Evolutionary conservation across 2,888 invertebrate genomes (phyloP), one percentile per base, ranked within the genome.

Genomic region (Drosophila rellima): DNA sequence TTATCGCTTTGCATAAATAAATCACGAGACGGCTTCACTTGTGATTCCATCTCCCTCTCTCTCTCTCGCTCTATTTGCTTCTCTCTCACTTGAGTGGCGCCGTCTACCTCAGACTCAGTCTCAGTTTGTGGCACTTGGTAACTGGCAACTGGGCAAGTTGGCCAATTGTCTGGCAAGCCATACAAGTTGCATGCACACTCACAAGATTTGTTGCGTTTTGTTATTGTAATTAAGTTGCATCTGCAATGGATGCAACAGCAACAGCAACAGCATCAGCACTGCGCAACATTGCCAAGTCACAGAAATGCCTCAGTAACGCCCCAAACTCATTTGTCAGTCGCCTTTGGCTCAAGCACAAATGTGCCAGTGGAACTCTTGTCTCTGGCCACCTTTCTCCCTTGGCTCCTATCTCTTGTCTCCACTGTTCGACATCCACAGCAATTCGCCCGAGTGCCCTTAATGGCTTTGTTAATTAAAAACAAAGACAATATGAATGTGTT

Each of bases 381-480:
- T 52, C 13, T 18, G 31, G 52, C 17, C 51, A 17, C n/a, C n/a
- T n/a, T 15, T 47, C 44, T 29, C 44, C 17, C 23, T 17, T 39
- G 45, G 11, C 39, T 39, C 17, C 4, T 42, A 5, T 20, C 31
- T 33, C 13, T 11, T 15, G 5, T 20, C n/a, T 37, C 18, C 2
- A 5, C 18, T 23, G 11, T 20, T 17, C 40, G 10, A 55, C 51
- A 71, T 42, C 59, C 15, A 17, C 42, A 52, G 47, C 55, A 56
- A 50, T 39, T 42, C 63, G 55, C 52, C 63, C 70, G 56, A 79
- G 67, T 72, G 79, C 86, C 80, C 87, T 80, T 88, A 90, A 85
- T 89, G 89, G 89, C 69, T 89, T 89, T 88, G 71, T 85, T 85
- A 89, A 90, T 90, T 89, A 90, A 90, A 90, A 89, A 73, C 72